Conservation (phyloP, 2,888 invertebrate genomes). For the Oxyteleia sp. region DNA sequence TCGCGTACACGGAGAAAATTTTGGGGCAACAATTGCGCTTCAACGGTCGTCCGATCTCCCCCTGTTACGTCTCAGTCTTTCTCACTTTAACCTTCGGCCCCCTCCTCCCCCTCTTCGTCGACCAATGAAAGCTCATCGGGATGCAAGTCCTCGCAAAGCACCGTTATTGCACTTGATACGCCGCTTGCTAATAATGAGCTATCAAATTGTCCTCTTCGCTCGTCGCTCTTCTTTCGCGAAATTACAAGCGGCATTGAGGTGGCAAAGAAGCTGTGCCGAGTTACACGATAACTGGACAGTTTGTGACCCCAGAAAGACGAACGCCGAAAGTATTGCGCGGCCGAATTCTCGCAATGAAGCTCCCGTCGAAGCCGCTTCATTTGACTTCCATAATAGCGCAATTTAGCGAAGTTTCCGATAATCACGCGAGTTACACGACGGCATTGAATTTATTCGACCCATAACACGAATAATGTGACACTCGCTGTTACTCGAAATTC, state of each 20-base stretch:
- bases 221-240: background rate
- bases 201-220: conserved; percentile 30
- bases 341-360: conserved; percentile 17
- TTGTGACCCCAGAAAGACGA: background rate
- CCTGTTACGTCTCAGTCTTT: no score
- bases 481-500: conserved; percentile 40
- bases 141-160: conserved; percentile 28
- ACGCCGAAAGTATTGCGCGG: background rate
- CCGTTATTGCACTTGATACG: conserved; percentile 32
- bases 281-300: background rate
- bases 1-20: no score
- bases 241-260: background rate
- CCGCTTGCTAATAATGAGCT: conserved; percentile 44
- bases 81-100: no score
- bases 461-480: conserved; percentile 42
- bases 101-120: background rate
- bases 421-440: conserved; percentile 76
- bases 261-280: background rate
- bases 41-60: no score
- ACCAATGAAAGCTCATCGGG: conserved; percentile 30
- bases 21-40: no score
- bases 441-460: conserved; percentile 46
- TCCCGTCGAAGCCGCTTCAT: conserved; percentile 23
- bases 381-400: conserved; percentile 74
- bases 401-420: conserved; percentile 77